phyloP scores from a whole-genome alignment of 2,888 invertebrate species.

The Rhamnusium bicolor region DNA sequence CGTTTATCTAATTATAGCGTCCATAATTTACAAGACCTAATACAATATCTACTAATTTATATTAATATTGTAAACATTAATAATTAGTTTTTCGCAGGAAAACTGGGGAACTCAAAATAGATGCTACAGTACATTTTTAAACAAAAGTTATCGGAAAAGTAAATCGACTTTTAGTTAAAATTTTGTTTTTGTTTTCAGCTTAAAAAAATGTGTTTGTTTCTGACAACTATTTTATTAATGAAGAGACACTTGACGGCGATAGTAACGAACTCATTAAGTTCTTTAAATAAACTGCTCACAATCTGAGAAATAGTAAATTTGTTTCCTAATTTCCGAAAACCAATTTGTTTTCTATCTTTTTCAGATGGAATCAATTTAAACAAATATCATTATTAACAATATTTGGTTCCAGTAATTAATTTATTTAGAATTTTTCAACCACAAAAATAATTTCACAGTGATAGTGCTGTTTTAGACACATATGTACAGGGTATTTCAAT shows the following conservation, averaged over 20 bases:
- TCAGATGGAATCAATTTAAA: too few species aligned
- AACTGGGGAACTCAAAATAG: background rate
- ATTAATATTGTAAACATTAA: conserved; percentile 6
- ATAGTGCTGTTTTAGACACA: too few species aligned
- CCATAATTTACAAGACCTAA: conserved; percentile 3
- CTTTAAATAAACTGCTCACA: background rate
- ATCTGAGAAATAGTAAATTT: background rate
- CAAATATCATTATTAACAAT: too few species aligned
- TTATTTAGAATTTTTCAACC: too few species aligned
- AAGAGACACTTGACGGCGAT: background rate
- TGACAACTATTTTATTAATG: background rate
- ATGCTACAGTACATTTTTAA: background rate
- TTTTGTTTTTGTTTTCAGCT: background rate
- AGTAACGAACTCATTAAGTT: background rate
- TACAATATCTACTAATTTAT: conserved; percentile 4
- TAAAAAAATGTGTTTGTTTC: background rate
- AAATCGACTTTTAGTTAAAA: too few species aligned
- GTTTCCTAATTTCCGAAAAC: background rate
- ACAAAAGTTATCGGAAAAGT: too few species aligned
- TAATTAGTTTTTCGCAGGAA: background rate
- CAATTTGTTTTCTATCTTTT: background rate
- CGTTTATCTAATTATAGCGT: conserved; percentile 16
- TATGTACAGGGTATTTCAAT: too few species aligned
- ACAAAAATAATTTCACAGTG: too few species aligned
- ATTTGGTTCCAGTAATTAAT: too few species aligned